These are phyloP conservation scores for Poecilia picta DNA, from an alignment of 2,797 vertebrate genomes.

Conservation along the genomic window DNA sequence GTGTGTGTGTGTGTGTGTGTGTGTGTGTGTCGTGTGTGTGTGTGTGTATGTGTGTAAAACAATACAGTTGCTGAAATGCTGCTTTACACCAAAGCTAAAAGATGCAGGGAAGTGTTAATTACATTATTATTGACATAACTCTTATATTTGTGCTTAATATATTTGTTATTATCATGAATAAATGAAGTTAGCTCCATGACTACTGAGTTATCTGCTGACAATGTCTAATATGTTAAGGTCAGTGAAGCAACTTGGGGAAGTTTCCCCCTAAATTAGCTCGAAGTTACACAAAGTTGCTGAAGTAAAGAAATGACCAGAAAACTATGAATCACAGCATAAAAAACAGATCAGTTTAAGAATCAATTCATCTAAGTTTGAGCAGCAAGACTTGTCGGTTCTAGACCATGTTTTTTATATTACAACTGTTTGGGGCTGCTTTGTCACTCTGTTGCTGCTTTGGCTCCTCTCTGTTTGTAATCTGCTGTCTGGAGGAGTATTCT, in stretches of 20 bases:
- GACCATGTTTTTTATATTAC: no score
- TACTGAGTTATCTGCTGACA: slow-evolving; percentile 10
- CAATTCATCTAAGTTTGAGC: not conserved
- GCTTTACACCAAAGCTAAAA: not conserved
- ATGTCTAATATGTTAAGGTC: not conserved
- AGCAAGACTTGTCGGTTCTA: not conserved
- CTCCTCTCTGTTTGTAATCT: not conserved
- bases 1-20: no score
- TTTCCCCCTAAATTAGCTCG: not conserved
- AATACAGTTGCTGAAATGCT: not conserved
- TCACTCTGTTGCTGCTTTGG: not conserved
- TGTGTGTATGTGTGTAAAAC: no score
- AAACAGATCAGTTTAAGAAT: not conserved
- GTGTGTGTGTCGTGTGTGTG: no score
- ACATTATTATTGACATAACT: not conserved
- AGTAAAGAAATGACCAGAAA: not conserved
- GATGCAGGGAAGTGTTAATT: not conserved
- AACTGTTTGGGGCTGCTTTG: not conserved
- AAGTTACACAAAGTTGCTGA: not conserved
- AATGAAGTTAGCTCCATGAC: not conserved
- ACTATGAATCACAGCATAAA: not conserved
- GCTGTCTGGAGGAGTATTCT: slow-evolving; percentile 10
- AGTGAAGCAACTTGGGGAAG: not conserved
- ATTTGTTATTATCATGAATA: not conserved
- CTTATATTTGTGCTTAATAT: not conserved